Base-by-base conservation (phyloP, 1,140 invertebrate genomes). In the Nautilus pompilius region DNA sequence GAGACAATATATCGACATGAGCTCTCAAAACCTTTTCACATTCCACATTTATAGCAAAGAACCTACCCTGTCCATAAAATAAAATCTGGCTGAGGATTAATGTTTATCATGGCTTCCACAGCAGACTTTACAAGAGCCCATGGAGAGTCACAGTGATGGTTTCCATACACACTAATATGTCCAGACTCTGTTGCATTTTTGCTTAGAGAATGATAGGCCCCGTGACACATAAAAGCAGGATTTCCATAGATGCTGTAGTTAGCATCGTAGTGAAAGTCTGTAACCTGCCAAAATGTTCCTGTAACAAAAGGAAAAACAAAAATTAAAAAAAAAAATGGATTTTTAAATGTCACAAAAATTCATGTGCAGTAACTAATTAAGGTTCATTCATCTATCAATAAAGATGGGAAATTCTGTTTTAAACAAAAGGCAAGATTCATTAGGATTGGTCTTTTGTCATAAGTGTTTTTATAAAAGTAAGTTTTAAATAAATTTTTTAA, bases 261-360 rank as follows among this genome's bases (percentile, higher is more conserved):
- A 6, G 89, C 87, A 77, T 94, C 91, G 82, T 92, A 91, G 81
- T 95, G 93, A 67, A 94, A 88, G 80, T 95, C 92, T 51, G 91
- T 93, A 68, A 95, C 91, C 81, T 94, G 92, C 93, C 93, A 95
- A 84, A 95, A 94, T 80, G 90, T 91, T 68, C 91, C 93, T 93
- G 87, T 28, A 72, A 64, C 24, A 62, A 63, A 28, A 53, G 33
- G 45, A 46, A 34, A 57, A n/a, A 10, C 8, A 41, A 41, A 41
- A n/a, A 41, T 10, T 10, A 41, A 41, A 10, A 41, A 10, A 41
- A n/a, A 41, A 41, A 41, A n/a, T n/a, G n/a, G n/a, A n/a, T n/a
- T n/a, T n/a, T n/a, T n/a, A n/a, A n/a, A n/a, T n/a, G n/a, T n/a
- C n/a, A n/a, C n/a, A n/a, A n/a, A n/a, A n/a, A n/a, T n/a, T n/a